A percentile compares a stretch with the other conserved stretches of the same genome.
phyloP scores from a whole-genome alignment of 2,888 invertebrate genomes.

The Drosophila tripunctata region DNA sequence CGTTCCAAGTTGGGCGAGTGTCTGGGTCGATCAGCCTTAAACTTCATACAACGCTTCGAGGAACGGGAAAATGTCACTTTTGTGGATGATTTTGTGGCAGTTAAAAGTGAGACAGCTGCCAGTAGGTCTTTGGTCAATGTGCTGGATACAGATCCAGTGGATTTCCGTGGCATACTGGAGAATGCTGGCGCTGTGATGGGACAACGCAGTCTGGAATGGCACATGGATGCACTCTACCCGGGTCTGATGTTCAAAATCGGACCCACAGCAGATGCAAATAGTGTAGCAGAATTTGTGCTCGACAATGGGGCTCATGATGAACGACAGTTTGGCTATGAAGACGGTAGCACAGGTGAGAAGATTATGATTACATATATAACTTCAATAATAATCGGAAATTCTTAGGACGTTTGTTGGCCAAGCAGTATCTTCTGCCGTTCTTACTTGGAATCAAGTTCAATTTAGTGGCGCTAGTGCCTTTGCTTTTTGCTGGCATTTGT shows the following conservation, averaged over 20 bases:
- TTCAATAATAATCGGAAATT: not conserved
- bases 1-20: conserved; percentile 87
- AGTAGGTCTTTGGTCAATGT: conserved; percentile 88
- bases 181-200: conserved; percentile 89
- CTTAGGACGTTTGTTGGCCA: conserved; percentile 88
- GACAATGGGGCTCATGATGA: conserved; percentile 85
- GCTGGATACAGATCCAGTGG: conserved; percentile 90
- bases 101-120: conserved; percentile 87
- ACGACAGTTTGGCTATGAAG: conserved; percentile 84
- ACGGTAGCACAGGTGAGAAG: conserved; percentile 80
- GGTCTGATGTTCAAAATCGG: conserved; percentile 90
- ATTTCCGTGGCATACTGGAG: conserved; percentile 89
- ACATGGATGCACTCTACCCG: conserved; percentile 89
- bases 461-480: conserved; percentile 89
- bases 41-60: conserved; percentile 88
- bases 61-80: conserved; percentile 88
- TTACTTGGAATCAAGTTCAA: conserved; percentile 92
- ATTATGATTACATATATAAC: no score
- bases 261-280: conserved; percentile 89
- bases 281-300: conserved; percentile 90
- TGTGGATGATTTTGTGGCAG: conserved; percentile 87
- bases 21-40: conserved; percentile 89
- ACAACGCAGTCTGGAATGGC: conserved; percentile 90
- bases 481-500: conserved; percentile 89
- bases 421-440: conserved; percentile 90